These are phyloP conservation scores for Muntiacus reevesi DNA, from an alignment of 2,113 vertebrate species.

Conservation along the genomic window DNA sequence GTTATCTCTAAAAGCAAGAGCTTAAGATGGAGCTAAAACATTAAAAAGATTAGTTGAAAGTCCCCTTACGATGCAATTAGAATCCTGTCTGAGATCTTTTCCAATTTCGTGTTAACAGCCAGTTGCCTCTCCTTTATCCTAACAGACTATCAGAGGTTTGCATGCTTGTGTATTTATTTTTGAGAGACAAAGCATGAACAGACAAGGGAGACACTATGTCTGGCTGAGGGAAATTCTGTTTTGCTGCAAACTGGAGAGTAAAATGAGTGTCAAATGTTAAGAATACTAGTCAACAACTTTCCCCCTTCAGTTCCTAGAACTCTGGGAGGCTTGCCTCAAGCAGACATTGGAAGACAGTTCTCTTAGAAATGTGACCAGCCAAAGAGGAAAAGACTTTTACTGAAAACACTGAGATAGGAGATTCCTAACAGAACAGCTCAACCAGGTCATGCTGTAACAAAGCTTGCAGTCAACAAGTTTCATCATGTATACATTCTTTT, in stretches of 20 bases:
- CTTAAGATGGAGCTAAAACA: not conserved
- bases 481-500: not conserved
- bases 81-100: not conserved
- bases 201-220: not conserved
- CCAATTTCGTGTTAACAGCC: not conserved
- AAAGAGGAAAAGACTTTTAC: slow-evolving; percentile 38
- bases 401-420: not conserved
- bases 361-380: not conserved
- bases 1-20: not conserved
- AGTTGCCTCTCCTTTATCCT: not conserved
- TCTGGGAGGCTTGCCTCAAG: not conserved
- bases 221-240: slow-evolving; percentile 21
- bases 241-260: not conserved
- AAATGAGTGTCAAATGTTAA: slow-evolving; percentile 12
- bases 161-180: not conserved
- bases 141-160: not conserved
- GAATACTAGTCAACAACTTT: not conserved
- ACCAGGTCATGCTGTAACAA: not conserved
- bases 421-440: not conserved
- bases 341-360: not conserved
- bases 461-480: not conserved
- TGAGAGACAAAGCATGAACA: not conserved
- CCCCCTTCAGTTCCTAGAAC: not conserved
- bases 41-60: slow-evolving; percentile 1
- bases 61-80: not conserved